A percentile compares a stretch with the other conserved stretches of the same genome.
Evolutionary conservation across 1,140 invertebrate species (phyloP).

Genomic region (Polypedilum pembai): DNA sequence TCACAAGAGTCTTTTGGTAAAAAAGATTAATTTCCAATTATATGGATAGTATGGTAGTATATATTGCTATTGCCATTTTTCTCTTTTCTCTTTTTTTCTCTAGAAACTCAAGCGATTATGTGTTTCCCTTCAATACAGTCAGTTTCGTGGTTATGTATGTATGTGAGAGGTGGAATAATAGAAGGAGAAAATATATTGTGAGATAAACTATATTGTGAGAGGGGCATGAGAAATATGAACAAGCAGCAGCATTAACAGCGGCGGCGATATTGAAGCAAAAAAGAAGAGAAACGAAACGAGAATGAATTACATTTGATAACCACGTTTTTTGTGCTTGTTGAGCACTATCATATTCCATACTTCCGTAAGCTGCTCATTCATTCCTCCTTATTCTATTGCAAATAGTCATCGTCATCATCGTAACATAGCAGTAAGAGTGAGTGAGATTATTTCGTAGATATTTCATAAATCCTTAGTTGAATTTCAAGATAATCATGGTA

Average conservation of each 20-base stretch:
- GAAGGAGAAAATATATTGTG: not conserved
- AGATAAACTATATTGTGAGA: not conserved
- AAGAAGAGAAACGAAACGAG: conserved; percentile 16
- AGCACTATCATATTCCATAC: conserved; percentile 12
- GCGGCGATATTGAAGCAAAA: not conserved
- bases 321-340: conserved; percentile 23
- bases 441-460: conserved; percentile 17
- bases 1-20: not conserved
- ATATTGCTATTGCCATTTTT: conserved; percentile 5
- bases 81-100: not conserved
- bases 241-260: no score
- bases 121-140: not conserved
- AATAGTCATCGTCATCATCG: not conserved
- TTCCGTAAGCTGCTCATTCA: not conserved
- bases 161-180: no score
- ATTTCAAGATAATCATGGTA: not conserved
- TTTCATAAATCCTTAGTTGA: conserved; percentile 22
- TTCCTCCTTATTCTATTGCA: not conserved
- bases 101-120: not conserved
- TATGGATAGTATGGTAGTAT: not conserved
- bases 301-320: conserved; percentile 28
- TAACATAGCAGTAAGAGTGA: not conserved
- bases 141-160: not conserved
- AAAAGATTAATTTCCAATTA: conserved; percentile 26
- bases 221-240: not conserved